Evolutionary conservation across 2,797 vertebrate species (phyloP).

Genomic region (Amphiprion clarkii): DNA sequence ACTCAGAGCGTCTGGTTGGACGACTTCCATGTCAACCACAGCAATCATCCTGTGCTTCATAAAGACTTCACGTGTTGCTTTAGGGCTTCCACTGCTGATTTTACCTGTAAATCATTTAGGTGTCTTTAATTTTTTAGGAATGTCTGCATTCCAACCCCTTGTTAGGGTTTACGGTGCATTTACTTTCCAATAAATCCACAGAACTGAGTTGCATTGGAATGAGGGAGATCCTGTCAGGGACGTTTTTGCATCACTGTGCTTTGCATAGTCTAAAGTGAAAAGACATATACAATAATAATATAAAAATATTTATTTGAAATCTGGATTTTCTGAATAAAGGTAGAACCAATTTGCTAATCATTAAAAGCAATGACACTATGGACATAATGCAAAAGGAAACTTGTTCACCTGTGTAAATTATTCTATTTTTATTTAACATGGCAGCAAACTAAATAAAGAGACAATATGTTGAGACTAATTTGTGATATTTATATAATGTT

Average conservation of each 20-base stretch:
- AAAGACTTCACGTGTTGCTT: slow-evolving; percentile 47
- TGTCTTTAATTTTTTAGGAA: slow-evolving; percentile 72
- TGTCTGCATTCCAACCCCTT: slow-evolving; percentile 72
- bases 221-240: slow-evolving; percentile 46
- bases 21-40: slow-evolving; percentile 51
- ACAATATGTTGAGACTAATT: too few species aligned
- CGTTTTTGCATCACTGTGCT: slow-evolving; percentile 29
- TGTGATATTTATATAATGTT: too few species aligned
- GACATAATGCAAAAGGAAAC: too few species aligned
- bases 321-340: slow-evolving; percentile 2
- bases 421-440: too few species aligned
- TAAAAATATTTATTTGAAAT: background rate
- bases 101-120: slow-evolving; percentile 68
- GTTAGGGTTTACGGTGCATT: slow-evolving; percentile 71
- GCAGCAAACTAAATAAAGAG: too few species aligned
- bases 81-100: slow-evolving; percentile 54
- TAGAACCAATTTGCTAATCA: background rate
- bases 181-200: slow-evolving; percentile 68
- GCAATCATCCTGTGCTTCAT: slow-evolving; percentile 51
- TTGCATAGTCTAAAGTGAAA: slow-evolving; percentile 42
- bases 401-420: too few species aligned
- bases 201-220: slow-evolving; percentile 41
- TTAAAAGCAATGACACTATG: background rate
- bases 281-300: slow-evolving; percentile 18
- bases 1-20: slow-evolving; percentile 44